These are phyloP conservation scores for Dolichomitus sp. DNA, from an alignment of 2,888 invertebrate genomes.

Conservation along the genomic window DNA sequence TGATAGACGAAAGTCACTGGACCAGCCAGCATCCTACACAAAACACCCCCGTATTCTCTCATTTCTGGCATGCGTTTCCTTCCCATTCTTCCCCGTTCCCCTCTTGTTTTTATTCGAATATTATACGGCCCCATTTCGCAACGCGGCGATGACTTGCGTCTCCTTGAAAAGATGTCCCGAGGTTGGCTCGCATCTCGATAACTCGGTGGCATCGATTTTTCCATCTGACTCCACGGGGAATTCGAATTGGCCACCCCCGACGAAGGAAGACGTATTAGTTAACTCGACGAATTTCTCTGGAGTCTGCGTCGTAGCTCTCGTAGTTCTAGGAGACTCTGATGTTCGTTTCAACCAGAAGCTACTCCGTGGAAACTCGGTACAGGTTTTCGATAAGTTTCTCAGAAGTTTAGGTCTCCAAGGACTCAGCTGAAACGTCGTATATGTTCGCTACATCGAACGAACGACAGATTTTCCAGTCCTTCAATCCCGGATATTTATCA, in stretches of 20 bases:
- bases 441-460: background rate
- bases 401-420: background rate
- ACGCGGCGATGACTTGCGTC: background rate
- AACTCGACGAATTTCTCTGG: slow-evolving; percentile 28
- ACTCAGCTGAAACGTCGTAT: background rate
- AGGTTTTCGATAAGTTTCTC: background rate
- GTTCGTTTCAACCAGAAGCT: background rate
- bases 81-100: background rate
- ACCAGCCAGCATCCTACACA: slow-evolving; percentile 23
- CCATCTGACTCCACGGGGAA: background rate
- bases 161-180: background rate
- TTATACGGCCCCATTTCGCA: background rate
- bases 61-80: slow-evolving; percentile 44
- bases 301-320: slow-evolving; percentile 14
- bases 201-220: slow-evolving; percentile 13
- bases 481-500: slow-evolving; percentile 33
- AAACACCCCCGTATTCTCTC: slow-evolving; percentile 32
- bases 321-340: background rate
- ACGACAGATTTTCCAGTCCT: slow-evolving; percentile 11
- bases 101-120: background rate
- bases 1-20: slow-evolving; percentile 27
- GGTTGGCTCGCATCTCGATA: background rate
- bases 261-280: slow-evolving; percentile 3
- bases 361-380: background rate
- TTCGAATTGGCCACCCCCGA: slow-evolving; percentile 14